phyloP scores from a whole-genome alignment of 92 coral and sea anemone species.

The Zoanthus solanderi region DNA sequence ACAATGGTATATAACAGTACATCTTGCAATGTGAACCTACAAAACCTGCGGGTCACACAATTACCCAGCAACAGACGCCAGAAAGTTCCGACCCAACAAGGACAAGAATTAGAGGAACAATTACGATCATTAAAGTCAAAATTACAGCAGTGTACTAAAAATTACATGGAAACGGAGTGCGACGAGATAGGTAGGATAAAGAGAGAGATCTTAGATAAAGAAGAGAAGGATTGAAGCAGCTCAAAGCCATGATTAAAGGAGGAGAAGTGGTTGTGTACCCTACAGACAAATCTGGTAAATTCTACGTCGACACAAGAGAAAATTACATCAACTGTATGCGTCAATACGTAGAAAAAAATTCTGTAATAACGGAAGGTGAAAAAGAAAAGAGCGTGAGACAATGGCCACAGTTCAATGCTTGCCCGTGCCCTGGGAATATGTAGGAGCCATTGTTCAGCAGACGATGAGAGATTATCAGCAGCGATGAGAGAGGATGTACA shows the following conservation, averaged over 20 bases:
- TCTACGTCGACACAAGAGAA: conserved; percentile 8
- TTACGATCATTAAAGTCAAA: neutral
- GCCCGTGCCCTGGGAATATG: neutral
- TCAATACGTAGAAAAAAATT: neutral
- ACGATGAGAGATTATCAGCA: neutral
- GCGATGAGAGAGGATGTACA: neutral
- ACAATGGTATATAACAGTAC: neutral
- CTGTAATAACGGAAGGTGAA: neutral
- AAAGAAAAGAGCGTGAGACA: neutral
- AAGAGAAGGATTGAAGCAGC: neutral
- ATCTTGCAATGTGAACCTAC: neutral
- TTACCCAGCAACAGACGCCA: neutral
- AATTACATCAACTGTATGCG: neutral
- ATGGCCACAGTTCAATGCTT: neutral
- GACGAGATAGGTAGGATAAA: neutral
- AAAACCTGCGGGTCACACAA: neutral
- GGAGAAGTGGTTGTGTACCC: neutral
- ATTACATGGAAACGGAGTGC: neutral
- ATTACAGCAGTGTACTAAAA: conserved; percentile 9
- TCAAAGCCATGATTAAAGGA: neutral
- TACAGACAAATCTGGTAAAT: conserved; percentile 21
- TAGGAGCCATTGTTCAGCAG: neutral
- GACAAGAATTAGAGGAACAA: neutral
- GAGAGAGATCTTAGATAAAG: neutral
- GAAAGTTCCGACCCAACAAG: neutral